A percentile compares a stretch with the other conserved stretches of the same genome.
Conservation (phyloP, 2,797 vertebrate species). For the Onychomys arenicola region DNA sequence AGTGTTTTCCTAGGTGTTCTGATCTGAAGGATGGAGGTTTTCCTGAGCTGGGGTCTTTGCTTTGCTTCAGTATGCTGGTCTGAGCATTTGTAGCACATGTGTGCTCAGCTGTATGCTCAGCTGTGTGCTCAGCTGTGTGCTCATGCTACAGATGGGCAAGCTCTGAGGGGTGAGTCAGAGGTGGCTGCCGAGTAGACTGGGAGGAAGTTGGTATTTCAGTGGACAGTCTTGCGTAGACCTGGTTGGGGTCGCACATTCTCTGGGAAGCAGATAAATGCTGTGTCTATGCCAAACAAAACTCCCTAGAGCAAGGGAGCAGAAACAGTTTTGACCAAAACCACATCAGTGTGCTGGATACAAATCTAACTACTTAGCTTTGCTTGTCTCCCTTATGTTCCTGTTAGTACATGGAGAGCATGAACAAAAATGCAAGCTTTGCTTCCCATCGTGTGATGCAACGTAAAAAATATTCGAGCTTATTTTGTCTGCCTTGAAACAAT, state of each 20-base stretch:
- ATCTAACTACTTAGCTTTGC: not conserved
- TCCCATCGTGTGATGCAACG: not conserved
- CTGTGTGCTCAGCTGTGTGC: not conserved
- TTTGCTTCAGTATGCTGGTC: not conserved
- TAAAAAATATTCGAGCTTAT: not conserved
- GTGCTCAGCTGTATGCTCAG: not conserved
- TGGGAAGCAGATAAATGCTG: not conserved
- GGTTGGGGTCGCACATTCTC: not conserved
- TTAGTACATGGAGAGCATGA: not conserved
- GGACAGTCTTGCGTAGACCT: not conserved
- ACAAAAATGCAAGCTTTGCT: not conserved
- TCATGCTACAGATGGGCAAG: not conserved
- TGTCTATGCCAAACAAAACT: not conserved
- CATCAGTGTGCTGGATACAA: not conserved
- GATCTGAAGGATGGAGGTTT: not conserved
- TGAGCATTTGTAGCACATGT: not conserved
- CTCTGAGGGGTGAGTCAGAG: not conserved
- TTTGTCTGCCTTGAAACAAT: conserved; percentile 2
- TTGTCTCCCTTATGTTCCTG: not conserved
- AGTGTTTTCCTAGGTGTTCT: not conserved
- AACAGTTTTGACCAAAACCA: not conserved
- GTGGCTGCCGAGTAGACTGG: too few species aligned
- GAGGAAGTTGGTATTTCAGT: not conserved
- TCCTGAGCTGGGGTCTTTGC: not conserved
- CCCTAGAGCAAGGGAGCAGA: not conserved